Conservation (phyloP, 2,797 vertebrate genomes). For the Epinephelus coioides region DNA sequence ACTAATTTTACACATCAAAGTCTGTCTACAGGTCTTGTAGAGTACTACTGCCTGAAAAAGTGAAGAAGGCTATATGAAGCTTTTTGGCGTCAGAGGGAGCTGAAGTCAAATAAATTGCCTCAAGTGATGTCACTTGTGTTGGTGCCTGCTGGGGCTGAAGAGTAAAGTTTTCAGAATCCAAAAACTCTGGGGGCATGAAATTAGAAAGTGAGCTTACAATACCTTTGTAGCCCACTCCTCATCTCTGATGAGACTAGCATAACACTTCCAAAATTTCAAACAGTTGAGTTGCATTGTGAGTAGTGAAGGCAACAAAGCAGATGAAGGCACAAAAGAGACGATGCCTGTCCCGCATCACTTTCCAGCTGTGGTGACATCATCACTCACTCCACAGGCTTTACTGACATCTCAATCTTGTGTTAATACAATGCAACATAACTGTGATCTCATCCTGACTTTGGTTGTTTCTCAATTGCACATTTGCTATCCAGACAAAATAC, state of each 20-base stretch:
- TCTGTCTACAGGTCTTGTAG: neutral
- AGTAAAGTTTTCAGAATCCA: too few relatives aligned
- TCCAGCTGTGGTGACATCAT: neutral
- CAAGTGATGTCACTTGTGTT: neutral
- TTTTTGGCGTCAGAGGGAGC: neutral
- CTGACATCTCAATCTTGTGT: neutral
- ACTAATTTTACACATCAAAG: neutral
- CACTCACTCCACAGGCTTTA: neutral
- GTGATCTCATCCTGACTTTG: neutral
- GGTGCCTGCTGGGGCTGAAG: too few relatives aligned
- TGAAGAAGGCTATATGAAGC: neutral
- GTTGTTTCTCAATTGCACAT: constrained; percentile 2
- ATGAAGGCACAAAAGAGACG: neutral
- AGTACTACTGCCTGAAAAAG: neutral
- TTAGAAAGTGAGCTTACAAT: too few relatives aligned
- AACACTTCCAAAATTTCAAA: too few relatives aligned
- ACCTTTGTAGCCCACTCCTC: too few relatives aligned
- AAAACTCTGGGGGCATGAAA: too few relatives aligned
- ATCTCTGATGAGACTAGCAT: too few relatives aligned
- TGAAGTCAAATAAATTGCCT: neutral
- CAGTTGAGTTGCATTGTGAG: neutral
- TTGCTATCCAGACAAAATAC: constrained; percentile 6
- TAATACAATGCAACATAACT: constrained; percentile 1
- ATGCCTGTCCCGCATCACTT: neutral
- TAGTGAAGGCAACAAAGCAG: neutral